Evolutionary conservation across 2,888 invertebrate species (phyloP).

Genomic region (Acleris sparsana): DNA sequence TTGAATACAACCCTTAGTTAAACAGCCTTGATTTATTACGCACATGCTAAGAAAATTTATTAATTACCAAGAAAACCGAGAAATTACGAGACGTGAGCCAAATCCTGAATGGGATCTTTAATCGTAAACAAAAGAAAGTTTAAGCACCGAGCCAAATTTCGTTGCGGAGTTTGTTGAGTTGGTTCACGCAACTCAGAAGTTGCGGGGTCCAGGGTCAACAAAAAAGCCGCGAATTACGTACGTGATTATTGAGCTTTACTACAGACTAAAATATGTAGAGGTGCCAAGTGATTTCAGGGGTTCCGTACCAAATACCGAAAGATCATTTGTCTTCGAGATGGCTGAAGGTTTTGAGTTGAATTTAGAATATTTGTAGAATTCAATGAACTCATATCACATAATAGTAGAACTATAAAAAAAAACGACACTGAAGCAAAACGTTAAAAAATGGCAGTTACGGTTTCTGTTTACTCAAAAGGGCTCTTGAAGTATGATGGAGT

Average conservation of each 20-base stretch:
- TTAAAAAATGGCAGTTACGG: too few relatives aligned
- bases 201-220: slow-evolving; percentile 32
- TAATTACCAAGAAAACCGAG: neutral
- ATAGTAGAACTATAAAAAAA: too few relatives aligned
- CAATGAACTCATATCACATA: too few relatives aligned
- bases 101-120: slow-evolving; percentile 17
- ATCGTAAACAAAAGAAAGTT: slow-evolving; percentile 38
- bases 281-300: neutral
- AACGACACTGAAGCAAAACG: too few relatives aligned
- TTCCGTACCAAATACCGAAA: neutral
- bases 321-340: neutral
- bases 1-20: too few relatives aligned
- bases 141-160: slow-evolving; percentile 22
- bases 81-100: slow-evolving; percentile 21
- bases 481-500: too few relatives aligned
- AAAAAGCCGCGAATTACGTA: slow-evolving; percentile 37
- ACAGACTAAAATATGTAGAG: slow-evolving; percentile 1
- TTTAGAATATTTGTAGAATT: too few relatives aligned
- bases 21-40: too few relatives aligned
- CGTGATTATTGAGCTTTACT: slow-evolving; percentile 34
- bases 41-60: neutral
- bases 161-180: slow-evolving; percentile 32
- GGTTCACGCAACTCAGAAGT: slow-evolving; percentile 30
- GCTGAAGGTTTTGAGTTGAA: too few relatives aligned
- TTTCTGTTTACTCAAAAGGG: too few relatives aligned